Conservation (phyloP, 2,113 vertebrate species). For the Prionailurus bengalensis region DNA sequence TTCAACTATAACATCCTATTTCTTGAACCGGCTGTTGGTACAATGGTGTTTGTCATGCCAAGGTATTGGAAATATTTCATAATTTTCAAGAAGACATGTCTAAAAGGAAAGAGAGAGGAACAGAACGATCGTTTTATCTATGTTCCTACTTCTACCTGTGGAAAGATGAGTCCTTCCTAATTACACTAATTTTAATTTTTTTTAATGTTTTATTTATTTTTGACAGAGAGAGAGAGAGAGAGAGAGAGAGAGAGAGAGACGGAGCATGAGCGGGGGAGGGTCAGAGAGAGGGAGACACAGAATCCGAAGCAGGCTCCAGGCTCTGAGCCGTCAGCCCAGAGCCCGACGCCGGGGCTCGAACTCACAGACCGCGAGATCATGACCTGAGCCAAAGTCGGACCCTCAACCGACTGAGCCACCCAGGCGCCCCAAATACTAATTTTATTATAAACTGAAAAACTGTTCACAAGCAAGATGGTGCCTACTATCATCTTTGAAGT, state of each 20-base stretch:
- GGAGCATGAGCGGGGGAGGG: too few species aligned
- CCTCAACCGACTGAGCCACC: too few species aligned
- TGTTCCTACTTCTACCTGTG: not conserved
- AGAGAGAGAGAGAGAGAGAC: too few species aligned
- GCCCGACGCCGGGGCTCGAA: accelerated
- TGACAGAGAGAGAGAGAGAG: too few species aligned
- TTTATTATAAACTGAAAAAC: constrained; percentile 47
- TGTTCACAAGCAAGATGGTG: not conserved
- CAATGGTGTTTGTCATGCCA: not conserved
- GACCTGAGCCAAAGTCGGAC: too few species aligned
- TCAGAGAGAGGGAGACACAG: too few species aligned
- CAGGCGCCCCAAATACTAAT: not conserved
- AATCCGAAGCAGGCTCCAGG: too few species aligned
- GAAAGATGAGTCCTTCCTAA: not conserved
- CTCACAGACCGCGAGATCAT: too few species aligned
- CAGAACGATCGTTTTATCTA: constrained; percentile 16
- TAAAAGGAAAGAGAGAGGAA: not conserved
- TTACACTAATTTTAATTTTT: not conserved
- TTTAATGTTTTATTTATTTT: not conserved
- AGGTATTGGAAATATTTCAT: not conserved
- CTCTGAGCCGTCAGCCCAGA: too few species aligned
- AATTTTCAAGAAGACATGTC: constrained; percentile 23
- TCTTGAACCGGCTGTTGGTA: not conserved
- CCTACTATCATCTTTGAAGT: not conserved
- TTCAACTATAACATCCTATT: not conserved